These are phyloP conservation scores for Trachymyrmex septentrionalis DNA, from an alignment of 1,140 invertebrate species.

Conservation along the genomic window DNA sequence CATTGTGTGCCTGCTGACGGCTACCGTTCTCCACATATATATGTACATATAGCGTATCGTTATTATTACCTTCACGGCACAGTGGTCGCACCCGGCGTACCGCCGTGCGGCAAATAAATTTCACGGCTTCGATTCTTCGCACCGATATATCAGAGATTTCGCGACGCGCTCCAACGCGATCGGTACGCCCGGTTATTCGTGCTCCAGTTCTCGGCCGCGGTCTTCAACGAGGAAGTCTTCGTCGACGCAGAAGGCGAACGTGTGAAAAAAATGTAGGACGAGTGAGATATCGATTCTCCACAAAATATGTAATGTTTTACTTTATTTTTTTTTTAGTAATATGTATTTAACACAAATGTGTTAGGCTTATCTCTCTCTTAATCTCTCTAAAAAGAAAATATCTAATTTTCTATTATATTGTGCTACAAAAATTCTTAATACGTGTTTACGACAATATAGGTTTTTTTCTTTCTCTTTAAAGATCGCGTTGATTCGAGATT, in stretches of 20 bases:
- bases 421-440: background rate
- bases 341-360: background rate
- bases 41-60: constrained; percentile 67
- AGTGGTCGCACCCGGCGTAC: constrained; percentile 71
- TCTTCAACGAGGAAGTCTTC: constrained; percentile 12
- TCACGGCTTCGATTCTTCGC: constrained; percentile 76
- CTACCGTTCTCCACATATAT: constrained; percentile 26
- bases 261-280: background rate
- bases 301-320: background rate
- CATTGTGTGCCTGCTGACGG: constrained; percentile 56
- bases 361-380: background rate
- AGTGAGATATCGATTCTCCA: background rate
- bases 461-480: no score
- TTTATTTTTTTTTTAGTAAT: background rate
- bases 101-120: constrained; percentile 79
- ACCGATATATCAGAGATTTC: constrained; percentile 54
- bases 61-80: constrained; percentile 80
- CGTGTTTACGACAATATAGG: background rate
- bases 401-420: background rate
- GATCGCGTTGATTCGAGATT: background rate
- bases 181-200: constrained; percentile 47
- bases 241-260: background rate
- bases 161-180: constrained; percentile 60
- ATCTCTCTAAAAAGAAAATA: background rate
- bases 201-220: constrained; percentile 54